Base-by-base conservation (phyloP, 1,140 invertebrate genomes). In the Paralvinella palmiformis region DNA sequence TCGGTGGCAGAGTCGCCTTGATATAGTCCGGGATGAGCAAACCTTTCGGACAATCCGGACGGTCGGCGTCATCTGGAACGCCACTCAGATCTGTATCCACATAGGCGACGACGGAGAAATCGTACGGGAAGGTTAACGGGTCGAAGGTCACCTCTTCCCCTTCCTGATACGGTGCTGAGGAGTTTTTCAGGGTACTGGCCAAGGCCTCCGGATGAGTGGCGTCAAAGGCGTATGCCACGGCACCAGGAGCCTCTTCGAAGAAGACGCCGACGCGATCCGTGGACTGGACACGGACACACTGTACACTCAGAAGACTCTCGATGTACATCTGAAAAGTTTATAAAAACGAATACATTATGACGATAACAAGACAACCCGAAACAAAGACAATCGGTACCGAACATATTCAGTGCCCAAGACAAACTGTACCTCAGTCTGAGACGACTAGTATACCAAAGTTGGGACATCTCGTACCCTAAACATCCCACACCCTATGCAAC, bases 301-400 rank as follows among this genome's bases (percentile, higher is more conserved):
- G 45, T 31, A 61, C 63, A 3, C 20, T 41, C 36, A 64, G 29
- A 22, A 61, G 24, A 29, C 41, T 48, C 36, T 61, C 55, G 27
- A 64, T 59, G 56, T 64, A 64, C 1, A 64, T 52, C 55, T 64
- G 35, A 20, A 63, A 36, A 55, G 1, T n/a, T n/a, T n/a, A n/a
- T n/a, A n/a, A n/a, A n/a, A n/a, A n/a, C n/a, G n/a, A n/a, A n/a
- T n/a, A n/a, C n/a, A n/a, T n/a, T n/a, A n/a, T n/a, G n/a, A n/a
- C n/a, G n/a, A n/a, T n/a, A n/a, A n/a, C n/a, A n/a, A n/a, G n/a
- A n/a, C n/a, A n/a, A n/a, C n/a, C n/a, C n/a, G n/a, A n/a, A n/a
- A n/a, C n/a, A n/a, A n/a, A n/a, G n/a, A n/a, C n/a, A n/a, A n/a
- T n/a, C n/a, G n/a, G n/a, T n/a, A n/a, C n/a, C n/a, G n/a, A n/a